These are phyloP conservation scores for Idaea dimidiata DNA, from an alignment of 2,888 invertebrate species.

Conservation along the genomic window DNA sequence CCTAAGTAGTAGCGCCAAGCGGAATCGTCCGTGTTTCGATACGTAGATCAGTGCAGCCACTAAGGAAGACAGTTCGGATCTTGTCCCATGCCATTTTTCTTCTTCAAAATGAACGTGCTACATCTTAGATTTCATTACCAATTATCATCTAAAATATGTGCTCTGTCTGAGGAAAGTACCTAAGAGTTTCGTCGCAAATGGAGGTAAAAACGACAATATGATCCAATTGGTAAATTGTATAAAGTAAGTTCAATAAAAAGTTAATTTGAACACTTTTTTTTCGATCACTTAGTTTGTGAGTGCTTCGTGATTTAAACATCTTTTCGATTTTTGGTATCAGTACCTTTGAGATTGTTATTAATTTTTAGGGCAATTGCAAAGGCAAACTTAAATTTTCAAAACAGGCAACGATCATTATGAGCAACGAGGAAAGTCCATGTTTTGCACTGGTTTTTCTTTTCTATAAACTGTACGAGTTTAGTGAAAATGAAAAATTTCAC, in stretches of 20 bases:
- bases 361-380: background rate
- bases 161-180: background rate
- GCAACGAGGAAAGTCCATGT: no score
- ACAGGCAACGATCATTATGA: no score
- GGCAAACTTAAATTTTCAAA: background rate
- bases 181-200: constrained; percentile 53
- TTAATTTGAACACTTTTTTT: constrained; percentile 54
- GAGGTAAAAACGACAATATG: constrained; percentile 56
- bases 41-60: no score
- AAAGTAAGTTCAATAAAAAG: constrained; percentile 61
- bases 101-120: no score
- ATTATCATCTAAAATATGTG: background rate
- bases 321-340: constrained; percentile 37
- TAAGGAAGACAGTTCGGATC: no score
- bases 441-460: no score
- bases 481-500: no score
- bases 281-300: constrained; percentile 69
- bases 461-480: no score
- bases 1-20: no score
- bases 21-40: no score
- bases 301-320: constrained; percentile 64
- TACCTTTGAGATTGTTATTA: constrained; percentile 33
- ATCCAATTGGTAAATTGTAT: constrained; percentile 59
- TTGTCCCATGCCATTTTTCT: no score
- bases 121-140: no score